A percentile compares a stretch with the other conserved stretches of the same genome.
These are phyloP conservation scores for Neopipo cinnamomea DNA, from an alignment of 2,113 vertebrate genomes.

Conservation along the genomic window DNA sequence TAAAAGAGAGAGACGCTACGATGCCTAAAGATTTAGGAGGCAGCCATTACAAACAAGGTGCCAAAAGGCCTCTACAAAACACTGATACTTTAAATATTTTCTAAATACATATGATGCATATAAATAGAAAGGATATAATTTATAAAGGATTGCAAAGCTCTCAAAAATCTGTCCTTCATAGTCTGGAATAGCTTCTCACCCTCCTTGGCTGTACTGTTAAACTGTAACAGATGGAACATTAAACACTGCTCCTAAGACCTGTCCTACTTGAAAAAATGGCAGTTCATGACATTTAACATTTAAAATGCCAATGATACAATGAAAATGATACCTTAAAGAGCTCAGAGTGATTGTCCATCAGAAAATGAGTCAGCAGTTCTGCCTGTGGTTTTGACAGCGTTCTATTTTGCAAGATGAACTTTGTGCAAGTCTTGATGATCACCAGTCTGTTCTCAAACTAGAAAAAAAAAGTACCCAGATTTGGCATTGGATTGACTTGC, in stretches of 20 bases:
- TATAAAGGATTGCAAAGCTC: not conserved
- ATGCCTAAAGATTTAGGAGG: not conserved
- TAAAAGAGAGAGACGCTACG: not conserved
- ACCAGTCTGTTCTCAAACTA: constrained; percentile 79
- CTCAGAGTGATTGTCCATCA: constrained; percentile 76
- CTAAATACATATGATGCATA: not conserved
- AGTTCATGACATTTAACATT: not conserved
- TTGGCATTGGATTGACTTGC: not conserved
- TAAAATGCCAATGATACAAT: not conserved
- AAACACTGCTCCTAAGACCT: not conserved
- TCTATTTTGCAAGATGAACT: constrained; percentile 77
- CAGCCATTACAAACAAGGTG: not conserved
- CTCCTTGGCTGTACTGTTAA: not conserved
- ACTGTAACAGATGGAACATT: not conserved
- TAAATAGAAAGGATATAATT: not conserved
- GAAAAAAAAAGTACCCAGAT: not conserved
- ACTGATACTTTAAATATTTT: not conserved
- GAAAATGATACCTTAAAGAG: constrained; percentile 79
- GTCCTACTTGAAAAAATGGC: not conserved
- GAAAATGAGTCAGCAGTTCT: constrained; percentile 78
- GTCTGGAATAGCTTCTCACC: not conserved
- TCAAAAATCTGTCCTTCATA: not conserved
- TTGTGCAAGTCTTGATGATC: constrained; percentile 79
- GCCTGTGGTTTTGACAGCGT: constrained; percentile 70
- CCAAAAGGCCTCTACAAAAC: not conserved